Conservation (phyloP, 2,797 vertebrate species). For the Acridotheres tristis region DNA sequence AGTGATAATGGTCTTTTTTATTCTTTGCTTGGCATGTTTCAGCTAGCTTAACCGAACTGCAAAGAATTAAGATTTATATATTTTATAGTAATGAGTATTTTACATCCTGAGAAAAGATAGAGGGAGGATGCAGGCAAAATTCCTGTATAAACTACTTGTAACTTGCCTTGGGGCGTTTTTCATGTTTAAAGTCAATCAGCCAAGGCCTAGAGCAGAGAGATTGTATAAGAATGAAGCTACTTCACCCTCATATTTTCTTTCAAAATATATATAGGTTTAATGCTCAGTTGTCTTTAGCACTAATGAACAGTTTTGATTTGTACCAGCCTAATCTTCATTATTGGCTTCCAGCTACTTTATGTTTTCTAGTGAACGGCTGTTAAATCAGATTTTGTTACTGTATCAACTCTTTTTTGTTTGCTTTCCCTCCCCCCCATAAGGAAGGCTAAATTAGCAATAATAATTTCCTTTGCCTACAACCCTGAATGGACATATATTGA, state of each 20-base stretch:
- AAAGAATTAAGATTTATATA: neutral
- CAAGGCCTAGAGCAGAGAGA: neutral
- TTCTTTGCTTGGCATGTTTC: neutral
- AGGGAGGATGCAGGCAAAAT: neutral
- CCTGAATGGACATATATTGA: conserved; percentile 33
- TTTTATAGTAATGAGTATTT: neutral
- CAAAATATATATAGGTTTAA: neutral
- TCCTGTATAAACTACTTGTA: neutral
- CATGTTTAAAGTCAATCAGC: neutral
- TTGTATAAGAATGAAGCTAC: neutral
- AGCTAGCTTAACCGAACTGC: neutral
- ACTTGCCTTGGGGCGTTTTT: neutral
- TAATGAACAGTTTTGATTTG: neutral
- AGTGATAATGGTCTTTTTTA: neutral
- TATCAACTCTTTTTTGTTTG: neutral
- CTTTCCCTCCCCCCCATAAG: neutral
- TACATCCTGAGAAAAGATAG: neutral
- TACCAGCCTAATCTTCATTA: neutral
- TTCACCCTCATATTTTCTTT: neutral
- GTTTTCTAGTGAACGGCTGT: conserved; percentile 15
- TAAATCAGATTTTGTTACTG: conserved; percentile 34
- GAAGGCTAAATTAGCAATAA: conserved; percentile 46
- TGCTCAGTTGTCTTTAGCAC: neutral
- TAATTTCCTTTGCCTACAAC: conserved; percentile 27
- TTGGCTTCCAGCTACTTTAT: conserved; percentile 42